Conservation (phyloP, 2,113 vertebrate genomes). For the Leptocoma aspasia region DNA sequence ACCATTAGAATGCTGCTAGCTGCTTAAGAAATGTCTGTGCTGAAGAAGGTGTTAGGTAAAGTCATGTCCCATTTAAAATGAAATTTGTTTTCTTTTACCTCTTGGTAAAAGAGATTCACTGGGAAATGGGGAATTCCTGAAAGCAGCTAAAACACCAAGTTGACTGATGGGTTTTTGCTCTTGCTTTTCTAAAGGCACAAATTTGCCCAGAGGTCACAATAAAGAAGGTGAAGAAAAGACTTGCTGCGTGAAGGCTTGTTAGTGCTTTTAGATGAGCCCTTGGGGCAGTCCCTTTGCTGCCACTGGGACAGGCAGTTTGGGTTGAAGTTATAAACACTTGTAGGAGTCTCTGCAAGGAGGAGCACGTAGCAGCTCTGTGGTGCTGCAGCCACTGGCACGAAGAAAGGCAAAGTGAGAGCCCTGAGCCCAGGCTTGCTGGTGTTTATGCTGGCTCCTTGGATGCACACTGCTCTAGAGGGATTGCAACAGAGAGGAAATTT, state of each 20-base stretch:
- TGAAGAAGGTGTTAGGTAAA: neutral
- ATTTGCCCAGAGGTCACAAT: neutral
- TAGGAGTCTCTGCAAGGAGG: neutral
- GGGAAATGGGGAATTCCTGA: neutral
- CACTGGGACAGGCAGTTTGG: neutral
- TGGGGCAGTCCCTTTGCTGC: neutral
- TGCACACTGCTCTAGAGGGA: neutral
- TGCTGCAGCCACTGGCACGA: neutral
- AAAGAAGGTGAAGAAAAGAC: neutral
- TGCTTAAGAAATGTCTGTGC: neutral
- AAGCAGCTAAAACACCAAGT: neutral
- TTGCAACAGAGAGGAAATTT: neutral
- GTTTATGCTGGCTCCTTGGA: accelerated
- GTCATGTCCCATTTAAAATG: neutral
- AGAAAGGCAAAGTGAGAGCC: neutral
- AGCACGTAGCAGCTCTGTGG: neutral
- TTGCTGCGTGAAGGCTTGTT: neutral
- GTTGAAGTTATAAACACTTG: neutral
- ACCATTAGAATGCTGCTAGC: neutral
- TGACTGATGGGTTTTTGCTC: neutral
- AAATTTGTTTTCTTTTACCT: neutral
- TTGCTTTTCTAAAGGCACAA: neutral
- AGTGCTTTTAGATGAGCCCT: neutral
- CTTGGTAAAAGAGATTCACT: neutral
- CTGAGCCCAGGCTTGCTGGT: neutral